Evolutionary conservation across 2,113 vertebrate species (phyloP), one percentile per base, ranked within the genome.

Genomic region (Lampris megalopsis): DNA sequence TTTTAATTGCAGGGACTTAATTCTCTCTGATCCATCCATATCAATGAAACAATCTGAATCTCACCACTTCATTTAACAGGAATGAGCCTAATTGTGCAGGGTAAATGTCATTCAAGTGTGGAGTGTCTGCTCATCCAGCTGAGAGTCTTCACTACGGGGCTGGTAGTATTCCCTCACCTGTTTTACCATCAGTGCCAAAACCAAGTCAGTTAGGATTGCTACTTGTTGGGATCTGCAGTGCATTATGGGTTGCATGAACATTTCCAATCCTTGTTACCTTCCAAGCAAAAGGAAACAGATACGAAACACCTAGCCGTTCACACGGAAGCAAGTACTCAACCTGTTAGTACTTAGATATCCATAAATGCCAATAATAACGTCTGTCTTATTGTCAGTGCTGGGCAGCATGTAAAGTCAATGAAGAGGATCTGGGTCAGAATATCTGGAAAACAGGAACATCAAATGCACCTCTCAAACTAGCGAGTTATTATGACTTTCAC

Each of bases 401-500:
- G 93, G 90, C 92, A 94, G 93, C 93, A 96, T 94, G 93, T 94
- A 94, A 94, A 94, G 93, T 93, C 88, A 93, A 92, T 90, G 89
- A 93, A 88, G 91, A 66, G 94, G 94, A 96, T 96, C 92, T 93
- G 92, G 93, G 94, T 95, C 92, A 93, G 93, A 95, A 93, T 95
- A 94, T 95, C 96, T 95, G 94, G 95, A 96, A 96, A 94, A 94
- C 91, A 96, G 95, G 95, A 96, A 96, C 95, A 96, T 97, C 95
- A 98, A 97, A 97, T 95, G 94, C 93, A 94, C 94, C 95, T 95
- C 94, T 97, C 94, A 96, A 96, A 96, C 95, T 93, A 91, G 94
- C 95, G 96, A 98, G 96, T 96, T 96, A 96, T 95, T 96, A 95
- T 96, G 95, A 96, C 96, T 97, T 97, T 97, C 95, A 96, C 95